Conservation (phyloP, 2,888 invertebrate species). For the Rambutsinella grinnellia region DNA sequence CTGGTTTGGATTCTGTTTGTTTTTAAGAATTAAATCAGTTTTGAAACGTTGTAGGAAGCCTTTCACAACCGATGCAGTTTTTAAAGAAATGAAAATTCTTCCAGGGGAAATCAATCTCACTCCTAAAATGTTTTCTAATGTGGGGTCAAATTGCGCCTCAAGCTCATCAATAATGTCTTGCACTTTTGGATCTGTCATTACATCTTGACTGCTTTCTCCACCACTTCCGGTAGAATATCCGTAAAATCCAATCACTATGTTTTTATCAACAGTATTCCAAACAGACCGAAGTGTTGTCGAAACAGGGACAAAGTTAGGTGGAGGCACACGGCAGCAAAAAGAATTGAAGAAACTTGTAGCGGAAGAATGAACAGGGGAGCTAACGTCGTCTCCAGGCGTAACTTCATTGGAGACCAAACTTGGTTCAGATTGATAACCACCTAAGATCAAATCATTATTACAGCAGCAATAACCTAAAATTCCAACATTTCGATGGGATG, state of each 20-base stretch:
- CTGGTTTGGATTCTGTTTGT: constrained; percentile 25
- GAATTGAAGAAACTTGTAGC: constrained; percentile 4
- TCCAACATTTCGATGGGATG: constrained; percentile 25
- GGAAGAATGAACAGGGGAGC: not conserved
- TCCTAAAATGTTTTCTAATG: constrained; percentile 67
- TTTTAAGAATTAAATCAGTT: constrained; percentile 24
- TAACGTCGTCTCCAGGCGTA: constrained; percentile 8
- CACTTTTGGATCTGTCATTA: constrained; percentile 60
- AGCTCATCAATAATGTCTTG: constrained; percentile 69
- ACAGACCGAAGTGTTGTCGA: constrained; percentile 25
- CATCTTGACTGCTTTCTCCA: constrained; percentile 5
- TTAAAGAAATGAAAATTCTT: constrained; percentile 68
- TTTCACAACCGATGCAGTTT: constrained; percentile 66
- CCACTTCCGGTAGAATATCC: constrained; percentile 40
- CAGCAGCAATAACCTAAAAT: constrained; percentile 25
- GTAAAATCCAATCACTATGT: constrained; percentile 59
- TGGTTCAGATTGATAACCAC: constrained; percentile 59
- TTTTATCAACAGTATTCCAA: constrained; percentile 61
- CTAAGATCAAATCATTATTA: constrained; percentile 1
- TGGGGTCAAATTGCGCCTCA: constrained; percentile 67
- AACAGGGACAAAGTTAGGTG: not conserved
- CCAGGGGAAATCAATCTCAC: constrained; percentile 67
- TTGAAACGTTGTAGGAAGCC: constrained; percentile 66
- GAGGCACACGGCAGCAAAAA: constrained; percentile 23
- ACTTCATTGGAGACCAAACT: constrained; percentile 38